These are phyloP conservation scores for Chaitophorus viminalis DNA, from an alignment of 2,888 invertebrate species.

Conservation along the genomic window DNA sequence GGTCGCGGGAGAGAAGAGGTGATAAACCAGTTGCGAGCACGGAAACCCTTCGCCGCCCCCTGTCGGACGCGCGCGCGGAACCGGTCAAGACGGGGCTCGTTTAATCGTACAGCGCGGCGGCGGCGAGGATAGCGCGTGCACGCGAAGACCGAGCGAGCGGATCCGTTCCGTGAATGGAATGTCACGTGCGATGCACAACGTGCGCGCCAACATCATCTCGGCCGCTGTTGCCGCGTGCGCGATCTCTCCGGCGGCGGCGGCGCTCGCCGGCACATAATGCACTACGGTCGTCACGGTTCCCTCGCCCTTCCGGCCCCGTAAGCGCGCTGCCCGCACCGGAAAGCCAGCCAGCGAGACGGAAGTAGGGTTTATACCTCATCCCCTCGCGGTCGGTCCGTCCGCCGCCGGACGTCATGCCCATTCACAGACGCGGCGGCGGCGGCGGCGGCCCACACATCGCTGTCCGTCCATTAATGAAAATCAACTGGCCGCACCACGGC, in stretches of 20 bases:
- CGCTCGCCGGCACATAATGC: too few species aligned
- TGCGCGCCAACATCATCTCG: neutral
- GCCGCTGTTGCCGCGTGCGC: neutral
- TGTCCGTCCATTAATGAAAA: too few species aligned
- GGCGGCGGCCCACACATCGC: too few species aligned
- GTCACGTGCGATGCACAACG: conserved; percentile 50
- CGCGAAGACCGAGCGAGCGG: neutral
- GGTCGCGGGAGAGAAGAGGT: neutral
- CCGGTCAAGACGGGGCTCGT: conserved; percentile 52
- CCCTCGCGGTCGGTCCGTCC: too few species aligned
- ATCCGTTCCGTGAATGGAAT: conserved; percentile 51
- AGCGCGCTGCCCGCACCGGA: too few species aligned
- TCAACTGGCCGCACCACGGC: too few species aligned
- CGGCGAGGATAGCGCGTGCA: neutral
- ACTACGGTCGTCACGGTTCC: neutral
- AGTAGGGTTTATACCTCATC: too few species aligned
- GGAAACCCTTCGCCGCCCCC: conserved; percentile 57
- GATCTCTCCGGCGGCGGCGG: neutral
- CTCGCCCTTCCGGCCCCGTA: neutral
- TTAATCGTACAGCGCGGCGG: too few species aligned
- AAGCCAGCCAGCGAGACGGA: too few species aligned
- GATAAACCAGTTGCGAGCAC: conserved; percentile 50
- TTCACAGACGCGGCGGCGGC: too few species aligned
- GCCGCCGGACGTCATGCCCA: too few species aligned
- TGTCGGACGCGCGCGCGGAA: neutral